These are phyloP conservation scores for Apamea anceps DNA, from an alignment of 2,888 invertebrate species.

Conservation along the genomic window DNA sequence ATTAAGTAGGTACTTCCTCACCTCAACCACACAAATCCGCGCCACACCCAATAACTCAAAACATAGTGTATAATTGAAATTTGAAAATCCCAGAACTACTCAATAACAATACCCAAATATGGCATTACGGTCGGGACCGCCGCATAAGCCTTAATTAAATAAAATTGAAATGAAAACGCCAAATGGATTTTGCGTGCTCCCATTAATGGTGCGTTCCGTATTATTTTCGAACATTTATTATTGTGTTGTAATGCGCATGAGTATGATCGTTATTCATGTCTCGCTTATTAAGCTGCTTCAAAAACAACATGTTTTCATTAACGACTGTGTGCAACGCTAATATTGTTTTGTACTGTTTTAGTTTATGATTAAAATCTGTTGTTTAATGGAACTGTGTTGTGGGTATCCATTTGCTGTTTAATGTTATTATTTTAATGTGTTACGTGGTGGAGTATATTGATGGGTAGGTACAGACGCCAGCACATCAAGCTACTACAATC, in stretches of 20 bases:
- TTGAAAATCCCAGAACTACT: slow-evolving; percentile 70
- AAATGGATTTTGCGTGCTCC: slow-evolving; percentile 90
- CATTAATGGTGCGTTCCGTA: slow-evolving; percentile 88
- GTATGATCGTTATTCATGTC: slow-evolving; percentile 86
- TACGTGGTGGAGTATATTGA: slow-evolving; percentile 21
- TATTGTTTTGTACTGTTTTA: slow-evolving; percentile 79
- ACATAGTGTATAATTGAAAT: slow-evolving; percentile 65
- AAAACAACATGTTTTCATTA: slow-evolving; percentile 89
- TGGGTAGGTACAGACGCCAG: no score
- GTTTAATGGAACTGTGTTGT: slow-evolving; percentile 61
- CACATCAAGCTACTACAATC: no score
- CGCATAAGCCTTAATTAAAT: slow-evolving; percentile 89
- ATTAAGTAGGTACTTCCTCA: not conserved
- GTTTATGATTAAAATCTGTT: slow-evolving; percentile 74
- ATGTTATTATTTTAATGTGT: slow-evolving; percentile 43
- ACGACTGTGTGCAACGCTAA: slow-evolving; percentile 74
- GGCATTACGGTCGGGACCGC: slow-evolving; percentile 73
- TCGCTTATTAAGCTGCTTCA: slow-evolving; percentile 88
- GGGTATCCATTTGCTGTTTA: slow-evolving; percentile 48
- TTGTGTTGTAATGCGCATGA: slow-evolving; percentile 83
- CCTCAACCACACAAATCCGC: slow-evolving; percentile 45
- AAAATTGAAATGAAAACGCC: slow-evolving; percentile 90
- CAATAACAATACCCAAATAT: slow-evolving; percentile 74
- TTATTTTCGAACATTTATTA: slow-evolving; percentile 89
- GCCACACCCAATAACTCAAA: slow-evolving; percentile 60